phyloP scores from a whole-genome alignment of 2,888 invertebrate genomes.

The Drosophila mimetica region DNA sequence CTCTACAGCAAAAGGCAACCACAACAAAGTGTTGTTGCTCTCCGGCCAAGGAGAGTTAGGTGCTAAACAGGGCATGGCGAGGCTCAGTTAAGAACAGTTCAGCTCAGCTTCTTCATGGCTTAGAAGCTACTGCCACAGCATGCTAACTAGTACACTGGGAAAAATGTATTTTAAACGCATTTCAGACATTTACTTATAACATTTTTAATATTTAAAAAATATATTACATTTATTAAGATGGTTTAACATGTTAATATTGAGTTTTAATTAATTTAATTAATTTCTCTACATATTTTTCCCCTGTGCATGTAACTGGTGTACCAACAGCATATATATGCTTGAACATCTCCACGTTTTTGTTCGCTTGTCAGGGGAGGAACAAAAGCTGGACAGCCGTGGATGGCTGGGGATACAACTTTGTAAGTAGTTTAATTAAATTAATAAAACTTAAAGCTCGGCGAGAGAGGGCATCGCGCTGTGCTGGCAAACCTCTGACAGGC shows the following conservation, averaged over 20 bases:
- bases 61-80: conserved; percentile 76
- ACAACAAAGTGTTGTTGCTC: conserved; percentile 36
- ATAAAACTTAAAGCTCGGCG: conserved; percentile 75
- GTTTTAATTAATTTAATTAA: too few relatives aligned
- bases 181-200: too few relatives aligned
- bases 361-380: conserved; percentile 34
- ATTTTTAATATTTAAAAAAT: too few relatives aligned
- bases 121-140: conserved; percentile 8
- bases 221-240: too few relatives aligned
- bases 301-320: conserved; percentile 7
- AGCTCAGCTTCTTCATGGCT: conserved; percentile 20
- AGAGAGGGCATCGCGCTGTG: conserved; percentile 24
- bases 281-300: not conserved
- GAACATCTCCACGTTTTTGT: conserved; percentile 30
- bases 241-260: too few relatives aligned
- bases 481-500: conserved; percentile 53
- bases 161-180: too few relatives aligned
- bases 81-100: conserved; percentile 29
- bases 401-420: conserved; percentile 74
- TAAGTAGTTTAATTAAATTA: conserved; percentile 80
- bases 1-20: conserved; percentile 22
- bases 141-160: conserved; percentile 6
- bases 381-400: conserved; percentile 46
- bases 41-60: conserved; percentile 66
- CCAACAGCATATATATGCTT: conserved; percentile 18